Conservation (phyloP, 2,113 vertebrate species). For the Lamprotornis superbus region DNA sequence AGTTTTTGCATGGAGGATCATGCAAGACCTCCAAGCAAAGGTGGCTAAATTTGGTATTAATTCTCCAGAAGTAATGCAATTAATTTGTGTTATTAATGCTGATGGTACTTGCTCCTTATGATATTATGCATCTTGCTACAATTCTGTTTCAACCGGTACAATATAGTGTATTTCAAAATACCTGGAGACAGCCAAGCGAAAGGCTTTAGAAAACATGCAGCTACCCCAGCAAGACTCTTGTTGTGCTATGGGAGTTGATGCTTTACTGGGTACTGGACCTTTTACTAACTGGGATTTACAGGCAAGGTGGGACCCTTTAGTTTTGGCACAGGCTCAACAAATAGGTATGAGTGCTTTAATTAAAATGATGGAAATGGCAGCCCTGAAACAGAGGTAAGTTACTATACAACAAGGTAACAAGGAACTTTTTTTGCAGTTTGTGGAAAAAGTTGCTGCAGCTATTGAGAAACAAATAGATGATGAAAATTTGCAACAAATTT, state of each 20-base stretch:
- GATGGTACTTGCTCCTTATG: not conserved
- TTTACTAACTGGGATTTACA: not conserved
- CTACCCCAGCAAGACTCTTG: no score
- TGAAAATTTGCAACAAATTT: not conserved
- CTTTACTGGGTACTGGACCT: not conserved
- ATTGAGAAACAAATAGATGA: not conserved
- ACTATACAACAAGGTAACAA: not conserved
- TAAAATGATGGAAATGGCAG: not conserved
- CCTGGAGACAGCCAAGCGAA: no score
- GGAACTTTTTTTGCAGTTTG: not conserved
- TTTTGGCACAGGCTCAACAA: not conserved
- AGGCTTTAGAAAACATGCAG: no score
- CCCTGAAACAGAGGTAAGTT: not conserved
- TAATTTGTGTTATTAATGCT: not conserved
- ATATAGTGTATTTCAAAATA: no score
- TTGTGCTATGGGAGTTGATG: not conserved
- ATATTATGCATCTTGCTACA: not conserved
- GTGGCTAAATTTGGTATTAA: not conserved
- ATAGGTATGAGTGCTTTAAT: not conserved
- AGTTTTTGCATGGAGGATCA: no score
- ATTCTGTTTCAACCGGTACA: no score
- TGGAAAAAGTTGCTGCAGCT: not conserved
- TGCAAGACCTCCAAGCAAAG: not conserved
- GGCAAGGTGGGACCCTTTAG: not conserved
- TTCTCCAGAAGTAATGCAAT: not conserved